These are phyloP conservation scores for Diachasmimorpha longicaudata DNA, from an alignment of 1,140 invertebrate genomes.

Conservation along the genomic window DNA sequence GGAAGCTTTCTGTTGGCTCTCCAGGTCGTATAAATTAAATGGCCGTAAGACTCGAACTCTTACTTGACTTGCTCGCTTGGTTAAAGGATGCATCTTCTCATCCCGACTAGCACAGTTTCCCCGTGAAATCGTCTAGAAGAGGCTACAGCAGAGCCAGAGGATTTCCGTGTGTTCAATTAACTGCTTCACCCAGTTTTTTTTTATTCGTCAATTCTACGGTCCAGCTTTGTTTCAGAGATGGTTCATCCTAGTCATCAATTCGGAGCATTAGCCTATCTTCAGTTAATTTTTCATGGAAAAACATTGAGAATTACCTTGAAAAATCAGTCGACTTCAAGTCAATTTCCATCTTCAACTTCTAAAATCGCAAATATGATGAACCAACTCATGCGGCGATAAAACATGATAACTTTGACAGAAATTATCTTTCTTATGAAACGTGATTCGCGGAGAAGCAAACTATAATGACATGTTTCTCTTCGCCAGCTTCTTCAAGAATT, in stretches of 20 bases:
- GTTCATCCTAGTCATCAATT: background rate
- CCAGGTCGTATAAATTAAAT: conserved; percentile 27
- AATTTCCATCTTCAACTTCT: too few relatives aligned
- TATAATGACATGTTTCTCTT: too few relatives aligned
- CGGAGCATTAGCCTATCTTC: background rate
- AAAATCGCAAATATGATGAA: too few relatives aligned
- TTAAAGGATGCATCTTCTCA: conserved; percentile 6
- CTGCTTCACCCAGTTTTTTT: background rate
- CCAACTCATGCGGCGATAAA: too few relatives aligned
- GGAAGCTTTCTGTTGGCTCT: conserved; percentile 15
- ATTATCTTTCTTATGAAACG: too few relatives aligned
- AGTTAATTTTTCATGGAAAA: too few relatives aligned
- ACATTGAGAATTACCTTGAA: too few relatives aligned
- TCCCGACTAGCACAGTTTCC: background rate
- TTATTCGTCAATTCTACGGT: background rate
- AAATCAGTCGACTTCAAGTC: too few relatives aligned
- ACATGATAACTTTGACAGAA: too few relatives aligned
- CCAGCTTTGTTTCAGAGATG: background rate
- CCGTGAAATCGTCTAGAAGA: background rate
- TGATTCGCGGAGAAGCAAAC: too few relatives aligned
- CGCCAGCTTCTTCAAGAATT: too few relatives aligned
- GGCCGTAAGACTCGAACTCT: conserved; percentile 22
- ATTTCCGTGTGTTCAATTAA: background rate
- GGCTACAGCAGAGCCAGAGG: background rate
- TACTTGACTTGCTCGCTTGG: conserved; percentile 14